Evolutionary conservation across 2,113 vertebrate genomes (phyloP), one percentile per base, ranked within the genome.

Genomic region (Xenopus borealis): DNA sequence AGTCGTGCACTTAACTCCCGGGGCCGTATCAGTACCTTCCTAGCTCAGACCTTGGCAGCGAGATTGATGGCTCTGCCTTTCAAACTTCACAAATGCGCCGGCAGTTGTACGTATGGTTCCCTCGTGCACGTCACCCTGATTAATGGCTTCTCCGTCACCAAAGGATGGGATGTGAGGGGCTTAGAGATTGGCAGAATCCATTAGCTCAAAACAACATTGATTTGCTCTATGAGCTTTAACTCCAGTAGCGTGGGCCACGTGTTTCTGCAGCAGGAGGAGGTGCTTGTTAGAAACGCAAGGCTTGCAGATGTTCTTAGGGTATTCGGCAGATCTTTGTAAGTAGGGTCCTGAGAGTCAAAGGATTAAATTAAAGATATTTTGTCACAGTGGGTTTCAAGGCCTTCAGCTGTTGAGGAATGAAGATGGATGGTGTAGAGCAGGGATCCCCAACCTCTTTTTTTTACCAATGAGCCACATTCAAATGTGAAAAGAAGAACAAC

Each of bases 61-160:
- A 70, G 74, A 70, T 76, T 70, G 61, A 76, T 76, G 67, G 59
- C 23, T 55, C 58, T 52, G 44, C 45, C 50, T 53, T 75, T 20
- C 2, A 10, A 20, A 46, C 73, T 69, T 17, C 66, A 46, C 46
- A 46, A 18, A 64, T 62, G 47, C 47, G 23, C 47, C 64, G 44
- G 66, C 12, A 30, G 7, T 57, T 59, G 17, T 53, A 62, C 23
- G 17, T 53, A 62, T 27, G 30, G 19, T 30, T 46, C 61, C 58
- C 30, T 45, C 63, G 61, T 30, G 50, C 59, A 4, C 16, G 14
- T 76, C 73, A 69, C 47, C 33, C 66, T 76, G 74, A 76, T 70
- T 76, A 76, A 76, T 70, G 59, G 33, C 46, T 6, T 7, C 64
- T 63, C 53, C 18, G 18, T 66, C 40, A 30, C 33, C 2, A 63